Evolutionary conservation across 2,888 invertebrate species (phyloP).

Genomic region (Eumacrocentrus americanus): DNA sequence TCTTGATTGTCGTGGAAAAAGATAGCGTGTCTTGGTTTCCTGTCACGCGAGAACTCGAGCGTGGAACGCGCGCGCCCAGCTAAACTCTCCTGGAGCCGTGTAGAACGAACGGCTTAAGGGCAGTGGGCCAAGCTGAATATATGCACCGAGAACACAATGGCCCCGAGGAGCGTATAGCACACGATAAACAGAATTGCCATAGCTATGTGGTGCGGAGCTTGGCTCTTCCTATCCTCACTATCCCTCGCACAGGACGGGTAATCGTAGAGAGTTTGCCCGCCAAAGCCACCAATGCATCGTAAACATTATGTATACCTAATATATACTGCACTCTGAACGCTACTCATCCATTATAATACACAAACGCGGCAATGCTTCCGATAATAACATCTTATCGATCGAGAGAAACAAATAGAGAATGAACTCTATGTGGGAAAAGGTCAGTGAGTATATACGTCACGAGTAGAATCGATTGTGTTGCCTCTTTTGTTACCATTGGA

Average conservation of each 20-base stretch:
- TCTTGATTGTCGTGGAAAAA: slow-evolving; percentile 41
- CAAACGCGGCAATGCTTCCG: slow-evolving; percentile 2
- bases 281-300: slow-evolving; percentile 1
- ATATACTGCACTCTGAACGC: not conserved
- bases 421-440: slow-evolving; percentile 13
- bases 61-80: slow-evolving; percentile 18
- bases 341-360: not conserved
- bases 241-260: not conserved
- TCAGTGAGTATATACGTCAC: slow-evolving; percentile 2
- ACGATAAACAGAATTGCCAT: slow-evolving; percentile 26
- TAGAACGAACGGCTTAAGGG: slow-evolving; percentile 40
- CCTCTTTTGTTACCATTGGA: not conserved
- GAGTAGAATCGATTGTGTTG: slow-evolving; percentile 1
- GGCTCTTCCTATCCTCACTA: no score
- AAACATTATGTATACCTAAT: not conserved
- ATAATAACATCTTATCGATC: slow-evolving; percentile 23
- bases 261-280: slow-evolving; percentile 7
- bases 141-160: slow-evolving; percentile 22
- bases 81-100: slow-evolving; percentile 25
- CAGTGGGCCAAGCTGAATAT: slow-evolving; percentile 40
- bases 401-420: slow-evolving; percentile 16
- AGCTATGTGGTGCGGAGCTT: not conserved
- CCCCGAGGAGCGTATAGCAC: slow-evolving; percentile 13
- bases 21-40: slow-evolving; percentile 47
- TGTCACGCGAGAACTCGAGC: slow-evolving; percentile 42